phyloP scores from a whole-genome alignment of 2,797 vertebrate genomes.

The Tragelaphus oryx region DNA sequence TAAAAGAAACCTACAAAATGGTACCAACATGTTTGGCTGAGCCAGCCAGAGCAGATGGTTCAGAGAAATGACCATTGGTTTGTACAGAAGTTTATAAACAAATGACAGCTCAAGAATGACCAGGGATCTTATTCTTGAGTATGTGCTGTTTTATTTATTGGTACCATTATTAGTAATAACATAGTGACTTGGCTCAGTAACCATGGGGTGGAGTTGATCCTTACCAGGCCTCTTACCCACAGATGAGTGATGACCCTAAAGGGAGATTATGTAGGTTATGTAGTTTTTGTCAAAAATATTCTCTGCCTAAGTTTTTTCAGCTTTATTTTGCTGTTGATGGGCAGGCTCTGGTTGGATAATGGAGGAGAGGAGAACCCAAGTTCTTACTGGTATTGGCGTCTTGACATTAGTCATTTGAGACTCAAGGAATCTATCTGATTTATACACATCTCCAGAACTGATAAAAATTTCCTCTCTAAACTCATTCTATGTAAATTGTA shows the following conservation, averaged over 20 bases:
- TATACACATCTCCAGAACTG: neutral
- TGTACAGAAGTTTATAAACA: neutral
- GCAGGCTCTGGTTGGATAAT: neutral
- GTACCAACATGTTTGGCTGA: neutral
- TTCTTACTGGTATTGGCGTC: constrained; percentile 3
- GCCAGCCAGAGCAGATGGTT: neutral
- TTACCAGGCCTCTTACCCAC: neutral
- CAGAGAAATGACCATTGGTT: neutral
- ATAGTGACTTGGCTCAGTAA: neutral
- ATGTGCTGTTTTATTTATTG: neutral
- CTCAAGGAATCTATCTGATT: constrained; percentile 7
- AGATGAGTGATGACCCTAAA: neutral
- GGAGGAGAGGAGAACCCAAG: neutral
- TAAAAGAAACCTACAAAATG: neutral
- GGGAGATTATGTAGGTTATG: neutral
- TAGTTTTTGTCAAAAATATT: neutral
- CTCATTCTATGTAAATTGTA: neutral
- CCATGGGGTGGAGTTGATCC: neutral
- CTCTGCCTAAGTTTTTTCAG: neutral
- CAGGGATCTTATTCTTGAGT: neutral
- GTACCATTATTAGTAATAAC: neutral
- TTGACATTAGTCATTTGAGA: constrained; percentile 31
- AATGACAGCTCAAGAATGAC: neutral
- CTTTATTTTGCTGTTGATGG: neutral
- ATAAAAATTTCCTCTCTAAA: constrained; percentile 5